phyloP scores from a whole-genome alignment of 2,113 vertebrate species.

The Lophochroa leadbeateri region DNA sequence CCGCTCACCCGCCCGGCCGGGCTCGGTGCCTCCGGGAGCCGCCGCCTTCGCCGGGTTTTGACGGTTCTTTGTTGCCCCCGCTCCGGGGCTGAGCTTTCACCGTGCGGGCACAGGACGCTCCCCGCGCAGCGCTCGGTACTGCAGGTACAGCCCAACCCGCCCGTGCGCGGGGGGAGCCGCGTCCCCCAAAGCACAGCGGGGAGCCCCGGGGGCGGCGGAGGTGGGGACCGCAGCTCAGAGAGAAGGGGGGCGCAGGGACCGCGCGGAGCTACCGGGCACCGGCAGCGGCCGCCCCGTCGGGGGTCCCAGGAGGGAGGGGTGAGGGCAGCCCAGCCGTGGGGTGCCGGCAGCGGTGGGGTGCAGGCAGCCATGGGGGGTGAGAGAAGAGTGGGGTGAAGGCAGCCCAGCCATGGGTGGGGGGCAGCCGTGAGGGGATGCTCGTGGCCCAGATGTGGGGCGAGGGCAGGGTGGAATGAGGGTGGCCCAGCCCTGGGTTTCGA shows the following conservation, averaged over 20 bases:
- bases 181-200: not conserved
- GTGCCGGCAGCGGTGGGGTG: too few species aligned
- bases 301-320: not conserved
- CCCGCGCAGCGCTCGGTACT: not conserved
- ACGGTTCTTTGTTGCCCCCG: too few species aligned
- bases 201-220: too few species aligned
- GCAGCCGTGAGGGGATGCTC: too few species aligned
- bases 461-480: not conserved
- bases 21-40: too few species aligned
- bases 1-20: too few species aligned
- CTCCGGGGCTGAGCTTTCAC: not conserved
- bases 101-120: too few species aligned
- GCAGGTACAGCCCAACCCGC: not conserved
- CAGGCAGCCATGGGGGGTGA: too few species aligned
- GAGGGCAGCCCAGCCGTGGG: too few species aligned
- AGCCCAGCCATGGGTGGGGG: not conserved
- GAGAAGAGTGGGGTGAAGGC: too few species aligned
- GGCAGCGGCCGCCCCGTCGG: not conserved
- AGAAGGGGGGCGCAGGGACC: not conserved
- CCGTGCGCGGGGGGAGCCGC: not conserved
- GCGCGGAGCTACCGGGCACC: not conserved
- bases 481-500: not conserved
- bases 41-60: too few species aligned
- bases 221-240: not conserved
- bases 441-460: not conserved